These are phyloP conservation scores for Tryphoninae sp. DNA, from an alignment of 2,888 invertebrate species.

Conservation along the genomic window DNA sequence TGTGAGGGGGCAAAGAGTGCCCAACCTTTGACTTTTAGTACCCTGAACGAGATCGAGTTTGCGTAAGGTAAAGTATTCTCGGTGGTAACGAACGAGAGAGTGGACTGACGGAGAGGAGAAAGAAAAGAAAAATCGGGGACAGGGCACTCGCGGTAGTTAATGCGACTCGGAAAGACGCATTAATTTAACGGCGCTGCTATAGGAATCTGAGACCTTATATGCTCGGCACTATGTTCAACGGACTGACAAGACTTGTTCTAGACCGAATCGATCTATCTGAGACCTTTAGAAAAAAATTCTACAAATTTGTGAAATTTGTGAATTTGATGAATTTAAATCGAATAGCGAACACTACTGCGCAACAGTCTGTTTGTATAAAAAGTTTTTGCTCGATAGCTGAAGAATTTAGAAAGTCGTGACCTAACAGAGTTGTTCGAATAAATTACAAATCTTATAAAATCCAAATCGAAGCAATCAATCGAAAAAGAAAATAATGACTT, in stretches of 20 bases:
- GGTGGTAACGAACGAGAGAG: slow-evolving; percentile 46
- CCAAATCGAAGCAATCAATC: neutral
- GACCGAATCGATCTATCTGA: neutral
- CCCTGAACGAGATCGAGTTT: slow-evolving; percentile 51
- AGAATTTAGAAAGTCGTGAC: too few relatives aligned
- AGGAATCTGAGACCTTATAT: slow-evolving; percentile 5
- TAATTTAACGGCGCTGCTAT: slow-evolving; percentile 50
- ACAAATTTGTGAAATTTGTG: too few relatives aligned
- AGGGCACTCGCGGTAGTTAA: slow-evolving; percentile 37
- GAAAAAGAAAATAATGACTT: too few relatives aligned
- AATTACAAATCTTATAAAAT: neutral
- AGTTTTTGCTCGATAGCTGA: neutral
- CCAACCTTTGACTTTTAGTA: slow-evolving; percentile 49
- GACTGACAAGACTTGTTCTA: neutral
- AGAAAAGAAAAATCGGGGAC: slow-evolving; percentile 12
- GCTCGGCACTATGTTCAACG: neutral
- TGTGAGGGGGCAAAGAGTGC: slow-evolving; percentile 23
- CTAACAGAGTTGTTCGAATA: neutral
- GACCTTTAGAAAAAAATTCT: neutral
- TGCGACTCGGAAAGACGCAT: slow-evolving; percentile 58
- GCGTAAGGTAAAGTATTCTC: slow-evolving; percentile 33
- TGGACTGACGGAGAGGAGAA: neutral
- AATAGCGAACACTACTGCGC: neutral
- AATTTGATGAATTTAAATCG: neutral
- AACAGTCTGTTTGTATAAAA: neutral